A percentile compares a stretch with the other conserved stretches of the same genome.
These are phyloP conservation scores for Scolopax bukidnonensis DNA, from an alignment of 2,797 vertebrate genomes.

Conservation along the genomic window DNA sequence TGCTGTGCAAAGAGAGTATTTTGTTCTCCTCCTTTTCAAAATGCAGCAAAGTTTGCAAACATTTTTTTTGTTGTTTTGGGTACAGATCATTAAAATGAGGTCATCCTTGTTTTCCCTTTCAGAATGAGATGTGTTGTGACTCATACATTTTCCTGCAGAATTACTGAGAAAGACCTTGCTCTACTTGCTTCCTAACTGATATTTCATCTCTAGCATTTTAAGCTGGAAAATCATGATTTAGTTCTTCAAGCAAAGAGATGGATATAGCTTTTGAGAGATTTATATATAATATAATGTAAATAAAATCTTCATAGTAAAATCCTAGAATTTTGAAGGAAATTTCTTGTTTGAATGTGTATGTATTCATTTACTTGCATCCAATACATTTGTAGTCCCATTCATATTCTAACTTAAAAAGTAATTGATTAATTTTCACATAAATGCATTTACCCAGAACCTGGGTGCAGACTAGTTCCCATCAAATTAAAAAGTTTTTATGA, in stretches of 20 bases:
- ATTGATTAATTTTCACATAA: background rate
- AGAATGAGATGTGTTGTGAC: background rate
- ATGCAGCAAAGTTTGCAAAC: constrained; percentile 16
- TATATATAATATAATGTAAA: background rate
- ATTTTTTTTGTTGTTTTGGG: background rate
- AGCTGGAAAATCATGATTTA: background rate
- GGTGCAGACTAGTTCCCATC: background rate
- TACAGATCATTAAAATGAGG: constrained; percentile 26
- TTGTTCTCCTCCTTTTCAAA: constrained; percentile 31
- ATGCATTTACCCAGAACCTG: background rate
- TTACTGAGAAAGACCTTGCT: background rate
- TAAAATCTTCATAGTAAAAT: background rate
- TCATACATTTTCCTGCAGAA: background rate
- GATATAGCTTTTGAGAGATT: background rate
- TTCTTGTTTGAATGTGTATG: background rate
- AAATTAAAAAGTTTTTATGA: background rate
- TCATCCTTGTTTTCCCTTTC: constrained; percentile 37
- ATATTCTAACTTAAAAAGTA: background rate
- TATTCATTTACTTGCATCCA: background rate
- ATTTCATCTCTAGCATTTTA: background rate
- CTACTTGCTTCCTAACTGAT: background rate
- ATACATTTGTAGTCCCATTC: background rate
- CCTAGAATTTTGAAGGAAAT: background rate
- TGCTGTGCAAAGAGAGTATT: constrained; percentile 23
- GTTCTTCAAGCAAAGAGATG: background rate